Evolutionary conservation across 2,113 vertebrate species (phyloP).

Genomic region (Zosterops pallidus): DNA sequence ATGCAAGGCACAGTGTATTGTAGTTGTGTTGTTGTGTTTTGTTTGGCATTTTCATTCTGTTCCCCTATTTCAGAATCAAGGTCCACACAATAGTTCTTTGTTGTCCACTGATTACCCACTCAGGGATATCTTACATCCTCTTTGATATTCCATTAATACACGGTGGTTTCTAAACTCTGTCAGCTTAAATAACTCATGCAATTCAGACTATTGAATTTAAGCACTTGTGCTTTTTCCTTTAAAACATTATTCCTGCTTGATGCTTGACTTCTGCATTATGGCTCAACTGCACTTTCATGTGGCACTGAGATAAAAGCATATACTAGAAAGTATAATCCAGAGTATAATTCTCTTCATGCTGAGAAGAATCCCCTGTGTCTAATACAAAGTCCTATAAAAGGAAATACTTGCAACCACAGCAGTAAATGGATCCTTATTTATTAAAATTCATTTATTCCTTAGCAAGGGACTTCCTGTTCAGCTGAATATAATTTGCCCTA

Average conservation of each 20-base stretch:
- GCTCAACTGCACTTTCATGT: background rate
- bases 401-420: slow-evolving; percentile 29
- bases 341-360: background rate
- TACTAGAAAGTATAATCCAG: slow-evolving; percentile 20
- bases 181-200: background rate
- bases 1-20: background rate
- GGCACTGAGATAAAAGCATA: background rate
- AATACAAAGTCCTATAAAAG: slow-evolving; percentile 20
- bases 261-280: background rate
- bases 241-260: background rate
- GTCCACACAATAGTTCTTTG: background rate
- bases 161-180: background rate
- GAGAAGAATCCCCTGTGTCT: slow-evolving; percentile 39
- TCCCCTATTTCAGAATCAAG: background rate
- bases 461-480: slow-evolving; percentile 46
- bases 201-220: background rate
- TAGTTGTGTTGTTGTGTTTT: background rate
- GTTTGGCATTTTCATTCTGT: background rate
- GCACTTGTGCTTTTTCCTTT: background rate
- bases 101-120: background rate
- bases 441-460: slow-evolving; percentile 72
- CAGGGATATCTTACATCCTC: background rate
- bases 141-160: background rate
- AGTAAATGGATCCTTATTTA: slow-evolving; percentile 70
- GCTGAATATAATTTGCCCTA: slow-evolving; percentile 18